Evolutionary conservation across 2,888 invertebrate genomes (phyloP).

Genomic region (Harpalus rubripes): DNA sequence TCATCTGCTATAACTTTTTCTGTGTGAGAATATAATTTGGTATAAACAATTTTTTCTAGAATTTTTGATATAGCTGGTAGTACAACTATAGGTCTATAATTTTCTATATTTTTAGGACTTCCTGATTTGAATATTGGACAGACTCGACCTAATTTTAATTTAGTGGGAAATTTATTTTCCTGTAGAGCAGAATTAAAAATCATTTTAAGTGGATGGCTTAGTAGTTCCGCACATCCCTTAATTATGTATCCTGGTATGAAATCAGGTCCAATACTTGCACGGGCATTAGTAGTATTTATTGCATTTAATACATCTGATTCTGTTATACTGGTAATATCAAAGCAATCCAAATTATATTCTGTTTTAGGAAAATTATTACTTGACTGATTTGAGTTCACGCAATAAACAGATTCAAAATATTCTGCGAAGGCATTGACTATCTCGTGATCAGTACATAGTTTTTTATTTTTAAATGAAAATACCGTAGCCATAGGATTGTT

Average conservation of each 20-base stretch:
- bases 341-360: background rate
- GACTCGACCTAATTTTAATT: slow-evolving; percentile 12
- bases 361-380: background rate
- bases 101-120: slow-evolving; percentile 5
- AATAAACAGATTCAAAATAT: background rate
- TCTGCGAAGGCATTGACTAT: background rate
- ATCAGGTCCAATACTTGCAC: background rate
- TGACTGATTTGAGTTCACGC: background rate
- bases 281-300: slow-evolving; percentile 5
- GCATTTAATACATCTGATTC: background rate
- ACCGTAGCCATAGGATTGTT: background rate
- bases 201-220: background rate
- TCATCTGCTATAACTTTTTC: slow-evolving; percentile 2
- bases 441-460: background rate
- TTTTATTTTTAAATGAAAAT: background rate
- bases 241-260: slow-evolving; percentile 23
- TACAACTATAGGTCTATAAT: slow-evolving; percentile 22
- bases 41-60: background rate
- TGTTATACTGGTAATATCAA: background rate
- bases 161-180: background rate
- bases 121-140: slow-evolving; percentile 23
- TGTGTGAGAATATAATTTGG: background rate
- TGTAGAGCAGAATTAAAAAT: slow-evolving; percentile 15
- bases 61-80: slow-evolving; percentile 31
- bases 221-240: slow-evolving; percentile 1